Evolutionary conservation across 35 echinoderm and acorn worm species (phyloP), one percentile per base, ranked within the genome.

Genomic region (Apostichopus californicus): DNA sequence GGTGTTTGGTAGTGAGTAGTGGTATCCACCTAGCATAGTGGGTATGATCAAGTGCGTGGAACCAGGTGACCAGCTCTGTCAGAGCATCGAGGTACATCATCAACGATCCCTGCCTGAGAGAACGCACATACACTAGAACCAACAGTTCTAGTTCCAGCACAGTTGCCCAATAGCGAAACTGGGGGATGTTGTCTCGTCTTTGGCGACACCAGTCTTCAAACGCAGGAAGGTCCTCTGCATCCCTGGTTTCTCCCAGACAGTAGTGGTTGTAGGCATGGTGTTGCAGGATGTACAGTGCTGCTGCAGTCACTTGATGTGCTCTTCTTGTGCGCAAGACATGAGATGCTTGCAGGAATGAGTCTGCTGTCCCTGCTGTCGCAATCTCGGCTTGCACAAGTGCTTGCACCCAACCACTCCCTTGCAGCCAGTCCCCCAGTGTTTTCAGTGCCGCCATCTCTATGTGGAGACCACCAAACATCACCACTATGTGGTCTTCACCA

Each of bases 391-490:
- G 59, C 6, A 75, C 79, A 3, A 94, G 21, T 28, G 90, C 93
- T 53, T 75, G 73, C 3, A 58, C 55, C 93, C 88, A 94, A 25
- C 93, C 93, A 91, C 78, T 83, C 10, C 89, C 88, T 24, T 94
- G 88, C 14, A 94, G 28, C 57, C 55, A 91, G 70, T 94, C 79
- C 7, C 93, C 78, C 5, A 94, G 26, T 0, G 77, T 60, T 57
- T 94, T 94, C 80, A 91, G 72, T 10, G 54, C 26, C 9, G 93
- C 89, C 93, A 94, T 94, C 68, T 94, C 93, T 23, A 91, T 87
- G 75, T 94, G 93, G 10, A 92, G 84, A 20, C 63, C 73, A 17
- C 94, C 94, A 5, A 95, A n/a, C n/a, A n/a, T n/a, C n/a, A n/a
- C n/a, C n/a, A n/a, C n/a, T n/a, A n/a, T n/a, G n/a, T n/a, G n/a